Conservation (phyloP, 2,888 invertebrate species). For the Hypselothyrea guttata region DNA sequence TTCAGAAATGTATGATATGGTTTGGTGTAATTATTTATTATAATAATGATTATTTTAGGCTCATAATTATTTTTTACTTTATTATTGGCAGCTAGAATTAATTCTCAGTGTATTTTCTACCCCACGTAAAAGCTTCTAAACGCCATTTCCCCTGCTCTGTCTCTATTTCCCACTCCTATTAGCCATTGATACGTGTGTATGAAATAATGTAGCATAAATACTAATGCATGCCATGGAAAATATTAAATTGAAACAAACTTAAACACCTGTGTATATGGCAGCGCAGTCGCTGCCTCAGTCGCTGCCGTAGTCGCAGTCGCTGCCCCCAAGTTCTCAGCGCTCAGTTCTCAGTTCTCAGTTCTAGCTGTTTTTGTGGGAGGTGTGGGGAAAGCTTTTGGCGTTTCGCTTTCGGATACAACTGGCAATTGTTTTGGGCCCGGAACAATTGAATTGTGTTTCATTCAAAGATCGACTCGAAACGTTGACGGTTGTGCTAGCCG, state of each 20-base stretch:
- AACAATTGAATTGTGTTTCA: constrained; percentile 63
- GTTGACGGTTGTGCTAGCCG: constrained; percentile 56
- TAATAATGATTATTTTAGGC: too few relatives aligned
- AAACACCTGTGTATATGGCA: constrained; percentile 73
- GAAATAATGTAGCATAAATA: constrained; percentile 51
- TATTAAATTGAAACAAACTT: constrained; percentile 56
- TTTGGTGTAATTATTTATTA: too few relatives aligned
- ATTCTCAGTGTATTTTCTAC: constrained; percentile 51
- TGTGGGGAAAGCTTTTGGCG: constrained; percentile 54
- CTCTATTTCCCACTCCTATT: background rate
- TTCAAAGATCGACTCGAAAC: constrained; percentile 70
- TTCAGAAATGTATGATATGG: too few relatives aligned
- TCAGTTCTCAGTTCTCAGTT: too few relatives aligned
- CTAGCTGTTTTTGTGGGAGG: constrained; percentile 7
- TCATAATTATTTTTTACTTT: too few relatives aligned
- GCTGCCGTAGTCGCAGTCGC: constrained; percentile 20
- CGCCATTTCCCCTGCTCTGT: background rate
- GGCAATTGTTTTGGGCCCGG: constrained; percentile 47
- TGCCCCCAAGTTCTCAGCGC: constrained; percentile 39
- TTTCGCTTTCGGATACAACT: constrained; percentile 31
- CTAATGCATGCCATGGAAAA: constrained; percentile 26
- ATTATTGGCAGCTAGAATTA: constrained; percentile 3
- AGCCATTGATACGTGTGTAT: constrained; percentile 25
- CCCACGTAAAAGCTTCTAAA: constrained; percentile 44
- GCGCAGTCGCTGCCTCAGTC: constrained; percentile 39